Conservation (phyloP, 1,140 invertebrate species). For the Neodiprion fabricii region DNA sequence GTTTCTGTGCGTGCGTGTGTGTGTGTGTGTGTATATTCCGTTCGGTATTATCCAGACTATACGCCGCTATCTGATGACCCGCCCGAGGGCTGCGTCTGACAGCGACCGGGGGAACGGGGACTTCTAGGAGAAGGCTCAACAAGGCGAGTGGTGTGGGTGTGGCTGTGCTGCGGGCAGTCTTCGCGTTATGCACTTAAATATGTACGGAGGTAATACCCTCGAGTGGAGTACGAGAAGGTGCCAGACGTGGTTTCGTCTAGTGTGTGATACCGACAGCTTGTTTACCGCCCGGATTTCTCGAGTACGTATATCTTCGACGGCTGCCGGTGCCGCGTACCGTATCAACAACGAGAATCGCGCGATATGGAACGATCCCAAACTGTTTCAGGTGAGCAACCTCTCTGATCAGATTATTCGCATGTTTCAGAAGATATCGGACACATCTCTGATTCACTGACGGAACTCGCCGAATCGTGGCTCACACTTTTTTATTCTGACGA, state of each 20-base stretch:
- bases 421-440: too few species aligned
- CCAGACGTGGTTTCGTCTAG: constrained; percentile 2
- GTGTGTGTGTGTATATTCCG: constrained; percentile 40
- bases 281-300: constrained; percentile 43
- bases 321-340: too few species aligned
- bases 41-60: constrained; percentile 50
- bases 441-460: too few species aligned
- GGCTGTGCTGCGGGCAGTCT: constrained; percentile 41
- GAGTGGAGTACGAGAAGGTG: constrained; percentile 31
- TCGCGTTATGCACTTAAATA: constrained; percentile 59
- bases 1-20: constrained; percentile 24
- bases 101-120: constrained; percentile 57
- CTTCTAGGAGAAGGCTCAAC: constrained; percentile 23
- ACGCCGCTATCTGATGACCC: constrained; percentile 58
- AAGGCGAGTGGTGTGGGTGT: background rate
- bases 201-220: constrained; percentile 59
- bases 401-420: too few species aligned
- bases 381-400: too few species aligned
- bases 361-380: too few species aligned
- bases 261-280: constrained; percentile 60
- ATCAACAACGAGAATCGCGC: too few species aligned
- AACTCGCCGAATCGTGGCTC: too few species aligned
- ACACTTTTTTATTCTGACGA: too few species aligned
- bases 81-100: constrained; percentile 59
- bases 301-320: background rate